Evolutionary conservation across 2,797 vertebrate species (phyloP).

Genomic region (Adrianichthys oophorus): DNA sequence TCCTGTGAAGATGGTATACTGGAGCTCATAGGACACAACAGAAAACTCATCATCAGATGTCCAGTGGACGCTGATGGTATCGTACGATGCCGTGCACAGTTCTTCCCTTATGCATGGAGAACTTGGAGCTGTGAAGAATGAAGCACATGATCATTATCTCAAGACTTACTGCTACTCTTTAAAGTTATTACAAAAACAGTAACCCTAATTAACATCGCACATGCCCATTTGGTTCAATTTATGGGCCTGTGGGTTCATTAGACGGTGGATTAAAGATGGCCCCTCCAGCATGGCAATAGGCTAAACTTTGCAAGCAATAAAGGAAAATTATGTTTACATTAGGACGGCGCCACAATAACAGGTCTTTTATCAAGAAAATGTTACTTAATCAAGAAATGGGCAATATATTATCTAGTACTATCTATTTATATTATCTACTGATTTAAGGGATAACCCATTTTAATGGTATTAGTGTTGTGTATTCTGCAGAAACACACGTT

Average conservation of each 20-base stretch:
- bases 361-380: too few species aligned
- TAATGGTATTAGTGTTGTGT: too few species aligned
- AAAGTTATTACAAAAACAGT: conserved; percentile 3
- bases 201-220: conserved; percentile 30
- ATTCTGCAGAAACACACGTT: too few species aligned
- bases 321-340: conserved; percentile 29
- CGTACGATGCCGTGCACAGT: conserved; percentile 95
- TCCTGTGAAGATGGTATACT: conserved; percentile 96
- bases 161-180: conserved; percentile 1
- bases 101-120: conserved; percentile 93
- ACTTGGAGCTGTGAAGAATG: conserved; percentile 83
- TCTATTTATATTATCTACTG: too few species aligned
- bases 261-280: conserved; percentile 27
- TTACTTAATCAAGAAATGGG: too few species aligned
- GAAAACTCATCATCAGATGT: conserved; percentile 97
- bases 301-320: conserved; percentile 40
- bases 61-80: conserved; percentile 98
- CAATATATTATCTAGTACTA: too few species aligned
- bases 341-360: neutral
- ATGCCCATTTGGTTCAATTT: conserved; percentile 27
- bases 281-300: conserved; percentile 43
- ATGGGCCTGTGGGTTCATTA: conserved; percentile 29
- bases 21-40: conserved; percentile 97
- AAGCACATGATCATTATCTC: neutral
- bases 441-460: too few species aligned